These are phyloP conservation scores for Cynoglossus semilaevis DNA, from an alignment of 2,113 vertebrate species.

Conservation along the genomic window DNA sequence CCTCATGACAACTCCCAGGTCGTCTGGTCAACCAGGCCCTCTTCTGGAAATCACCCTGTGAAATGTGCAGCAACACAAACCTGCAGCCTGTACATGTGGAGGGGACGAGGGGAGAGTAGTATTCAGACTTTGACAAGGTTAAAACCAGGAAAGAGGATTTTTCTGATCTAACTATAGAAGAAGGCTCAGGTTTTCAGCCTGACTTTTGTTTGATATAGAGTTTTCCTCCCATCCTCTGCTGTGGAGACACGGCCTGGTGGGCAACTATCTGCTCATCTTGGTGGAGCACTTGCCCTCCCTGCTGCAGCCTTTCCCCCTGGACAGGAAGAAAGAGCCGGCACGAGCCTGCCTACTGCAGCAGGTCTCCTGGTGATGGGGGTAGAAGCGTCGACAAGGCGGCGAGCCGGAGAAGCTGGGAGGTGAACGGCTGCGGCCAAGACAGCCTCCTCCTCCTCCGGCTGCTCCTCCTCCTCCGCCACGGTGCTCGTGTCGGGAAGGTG, in stretches of 20 bases:
- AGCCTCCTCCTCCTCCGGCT: constrained; percentile 75
- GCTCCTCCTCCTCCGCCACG: constrained; percentile 68
- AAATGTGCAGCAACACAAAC: no score
- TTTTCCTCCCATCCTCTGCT: constrained; percentile 30
- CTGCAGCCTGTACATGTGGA: background rate
- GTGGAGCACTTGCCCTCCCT: constrained; percentile 88
- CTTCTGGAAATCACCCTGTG: no score
- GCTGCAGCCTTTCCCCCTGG: constrained; percentile 73
- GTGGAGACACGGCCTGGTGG: background rate
- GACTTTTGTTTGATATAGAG: constrained; percentile 8
- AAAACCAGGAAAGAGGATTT: constrained; percentile 1
- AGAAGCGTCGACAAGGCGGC: constrained; percentile 88
- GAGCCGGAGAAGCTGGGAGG: constrained; percentile 95
- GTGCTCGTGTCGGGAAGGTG: constrained; percentile 87
- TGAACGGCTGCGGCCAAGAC: constrained; percentile 89
- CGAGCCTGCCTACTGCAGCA: constrained; percentile 88
- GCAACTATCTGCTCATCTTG: constrained; percentile 96
- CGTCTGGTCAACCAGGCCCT: no score
- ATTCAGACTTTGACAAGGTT: constrained; percentile 7
- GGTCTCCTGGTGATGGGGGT: constrained; percentile 86
- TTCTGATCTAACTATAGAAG: constrained; percentile 20
- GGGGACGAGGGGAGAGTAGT: constrained; percentile 4
- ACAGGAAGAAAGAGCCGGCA: constrained; percentile 77
- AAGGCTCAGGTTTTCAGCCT: constrained; percentile 42
- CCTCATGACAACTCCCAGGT: no score